Conservation (phyloP, 2,888 invertebrate genomes). For the Leptura quadrifasciata region DNA sequence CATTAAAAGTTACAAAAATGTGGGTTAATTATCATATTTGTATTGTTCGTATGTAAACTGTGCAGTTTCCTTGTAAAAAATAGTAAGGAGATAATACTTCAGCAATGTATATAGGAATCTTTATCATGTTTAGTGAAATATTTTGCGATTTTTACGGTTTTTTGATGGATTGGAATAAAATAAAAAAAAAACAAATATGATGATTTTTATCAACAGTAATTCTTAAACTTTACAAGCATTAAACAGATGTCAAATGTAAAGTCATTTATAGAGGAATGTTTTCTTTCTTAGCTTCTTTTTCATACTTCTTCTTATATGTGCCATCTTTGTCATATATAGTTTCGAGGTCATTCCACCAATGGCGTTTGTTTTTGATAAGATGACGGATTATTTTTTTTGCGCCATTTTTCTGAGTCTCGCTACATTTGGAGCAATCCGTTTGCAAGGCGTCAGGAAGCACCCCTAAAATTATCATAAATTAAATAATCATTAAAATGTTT, state of each 20-base stretch:
- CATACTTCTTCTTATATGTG: slow-evolving; percentile 79
- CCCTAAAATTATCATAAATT: slow-evolving; percentile 72
- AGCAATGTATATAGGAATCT: too few relatives aligned
- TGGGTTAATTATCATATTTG: too few relatives aligned
- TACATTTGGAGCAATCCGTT: slow-evolving; percentile 81
- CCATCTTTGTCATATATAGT: slow-evolving; percentile 82
- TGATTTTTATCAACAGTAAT: not conserved
- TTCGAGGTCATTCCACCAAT: slow-evolving; percentile 79
- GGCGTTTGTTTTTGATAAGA: slow-evolving; percentile 79
- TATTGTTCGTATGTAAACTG: too few relatives aligned
- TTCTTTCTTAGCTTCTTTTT: slow-evolving; percentile 75
- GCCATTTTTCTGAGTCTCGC: slow-evolving; percentile 78
- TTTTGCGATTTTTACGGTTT: too few relatives aligned
- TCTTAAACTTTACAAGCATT: not conserved
- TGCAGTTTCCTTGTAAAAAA: too few relatives aligned
- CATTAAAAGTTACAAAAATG: too few relatives aligned
- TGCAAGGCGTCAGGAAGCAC: slow-evolving; percentile 82
- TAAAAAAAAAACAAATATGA: not conserved
- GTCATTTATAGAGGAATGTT: slow-evolving; percentile 55
- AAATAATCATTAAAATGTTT: too few relatives aligned
- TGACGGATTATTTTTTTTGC: slow-evolving; percentile 79
- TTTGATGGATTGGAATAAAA: too few relatives aligned
- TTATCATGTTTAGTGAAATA: too few relatives aligned
- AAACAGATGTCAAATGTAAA: not conserved
- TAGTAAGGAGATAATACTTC: too few relatives aligned